Evolutionary conservation across 2,888 invertebrate species (phyloP).

Genomic region (Drosophila anomalata): DNA sequence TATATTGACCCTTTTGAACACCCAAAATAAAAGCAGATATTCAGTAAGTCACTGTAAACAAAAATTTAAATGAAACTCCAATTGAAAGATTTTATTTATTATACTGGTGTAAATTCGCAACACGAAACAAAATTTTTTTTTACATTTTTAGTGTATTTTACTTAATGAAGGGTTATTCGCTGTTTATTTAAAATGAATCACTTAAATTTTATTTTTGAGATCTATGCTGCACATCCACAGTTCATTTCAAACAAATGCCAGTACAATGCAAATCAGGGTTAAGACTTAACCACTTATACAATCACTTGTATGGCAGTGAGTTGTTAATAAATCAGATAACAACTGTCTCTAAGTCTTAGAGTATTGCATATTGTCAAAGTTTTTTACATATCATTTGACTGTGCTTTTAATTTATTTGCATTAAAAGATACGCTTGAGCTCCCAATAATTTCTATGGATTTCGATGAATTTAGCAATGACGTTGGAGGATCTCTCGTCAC

Average conservation of each 20-base stretch:
- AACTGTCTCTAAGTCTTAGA: constrained; percentile 39
- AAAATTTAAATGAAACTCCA: not conserved
- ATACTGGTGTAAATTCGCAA: not conserved
- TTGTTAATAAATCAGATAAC: constrained; percentile 52
- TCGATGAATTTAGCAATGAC: constrained; percentile 30
- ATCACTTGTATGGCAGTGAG: constrained; percentile 68
- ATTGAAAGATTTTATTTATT: not conserved
- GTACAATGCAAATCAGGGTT: constrained; percentile 8
- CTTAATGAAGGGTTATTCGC: constrained; percentile 54
- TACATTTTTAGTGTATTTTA: not conserved
- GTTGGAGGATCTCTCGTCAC: constrained; percentile 9
- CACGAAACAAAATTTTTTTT: not conserved
- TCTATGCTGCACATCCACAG: constrained; percentile 19
- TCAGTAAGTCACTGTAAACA: too few relatives aligned
- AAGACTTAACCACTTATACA: constrained; percentile 36
- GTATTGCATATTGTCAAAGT: constrained; percentile 38
- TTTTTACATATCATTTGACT: constrained; percentile 58
- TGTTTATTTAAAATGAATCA: constrained; percentile 55
- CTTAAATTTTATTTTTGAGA: constrained; percentile 28
- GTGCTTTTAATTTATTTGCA: constrained; percentile 41
- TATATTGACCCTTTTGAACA: too few relatives aligned
- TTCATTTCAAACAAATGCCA: constrained; percentile 10
- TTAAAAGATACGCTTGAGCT: constrained; percentile 24
- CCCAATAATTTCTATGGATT: constrained; percentile 18
- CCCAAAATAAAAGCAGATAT: too few relatives aligned